Evolutionary conservation across 2,888 invertebrate species (phyloP).

Genomic region (Chymomyza fuscimana): DNA sequence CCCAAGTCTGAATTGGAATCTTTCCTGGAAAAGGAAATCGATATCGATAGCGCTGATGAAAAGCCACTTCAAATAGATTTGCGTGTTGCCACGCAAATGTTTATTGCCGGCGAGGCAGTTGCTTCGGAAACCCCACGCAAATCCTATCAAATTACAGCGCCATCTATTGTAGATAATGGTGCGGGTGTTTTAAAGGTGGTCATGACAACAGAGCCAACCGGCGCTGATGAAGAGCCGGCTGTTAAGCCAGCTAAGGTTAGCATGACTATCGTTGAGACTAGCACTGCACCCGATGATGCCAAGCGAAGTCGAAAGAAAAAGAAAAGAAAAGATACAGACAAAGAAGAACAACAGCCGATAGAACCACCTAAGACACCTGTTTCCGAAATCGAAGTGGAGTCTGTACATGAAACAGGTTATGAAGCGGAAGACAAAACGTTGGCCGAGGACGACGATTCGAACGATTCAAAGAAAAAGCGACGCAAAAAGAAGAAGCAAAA

Average conservation of each 20-base stretch:
- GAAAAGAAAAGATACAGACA: constrained; percentile 82
- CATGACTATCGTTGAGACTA: constrained; percentile 77
- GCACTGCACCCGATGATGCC: constrained; percentile 76
- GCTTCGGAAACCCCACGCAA: constrained; percentile 60
- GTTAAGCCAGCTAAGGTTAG: constrained; percentile 66
- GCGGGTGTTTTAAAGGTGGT: constrained; percentile 74
- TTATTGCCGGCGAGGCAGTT: constrained; percentile 75
- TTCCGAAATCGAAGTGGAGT: constrained; percentile 71
- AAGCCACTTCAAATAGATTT: constrained; percentile 54
- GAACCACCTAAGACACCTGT: constrained; percentile 31
- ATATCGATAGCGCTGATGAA: neutral
- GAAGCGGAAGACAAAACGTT: constrained; percentile 85
- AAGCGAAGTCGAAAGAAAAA: constrained; percentile 84
- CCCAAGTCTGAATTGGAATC: constrained; percentile 31
- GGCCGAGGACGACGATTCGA: constrained; percentile 77
- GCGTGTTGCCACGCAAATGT: constrained; percentile 74
- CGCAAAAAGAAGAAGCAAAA: constrained; percentile 82
- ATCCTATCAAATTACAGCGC: constrained; percentile 73
- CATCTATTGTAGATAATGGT: constrained; percentile 78
- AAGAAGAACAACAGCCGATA: constrained; percentile 57
- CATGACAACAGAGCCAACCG: constrained; percentile 40
- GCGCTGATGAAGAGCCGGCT: constrained; percentile 28
- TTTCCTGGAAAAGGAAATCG: constrained; percentile 38
- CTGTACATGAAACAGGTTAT: constrained; percentile 83
- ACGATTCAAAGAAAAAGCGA: constrained; percentile 75